phyloP scores from a whole-genome alignment of 1,140 invertebrate genomes.

The Drosophila tristis region DNA sequence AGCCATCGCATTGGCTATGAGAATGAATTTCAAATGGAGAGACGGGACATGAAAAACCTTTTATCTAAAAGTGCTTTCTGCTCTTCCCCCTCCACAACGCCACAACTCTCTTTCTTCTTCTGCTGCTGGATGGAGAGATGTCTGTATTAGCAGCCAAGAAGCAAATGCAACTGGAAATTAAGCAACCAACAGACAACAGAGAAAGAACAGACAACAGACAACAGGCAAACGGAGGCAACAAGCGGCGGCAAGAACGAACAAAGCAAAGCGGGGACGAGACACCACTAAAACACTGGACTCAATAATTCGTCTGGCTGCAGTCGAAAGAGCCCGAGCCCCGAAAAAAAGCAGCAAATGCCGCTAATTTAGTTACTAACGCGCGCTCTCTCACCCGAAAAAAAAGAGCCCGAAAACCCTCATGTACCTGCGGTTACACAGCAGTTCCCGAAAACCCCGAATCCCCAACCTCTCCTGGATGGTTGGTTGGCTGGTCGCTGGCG shows the following conservation, averaged over 20 bases:
- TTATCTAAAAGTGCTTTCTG: constrained; percentile 72
- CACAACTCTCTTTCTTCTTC: not conserved
- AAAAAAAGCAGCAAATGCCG: constrained; percentile 49
- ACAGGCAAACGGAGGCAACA: no score
- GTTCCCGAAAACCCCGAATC: not conserved
- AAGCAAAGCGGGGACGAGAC: constrained; percentile 19
- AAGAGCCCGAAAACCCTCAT: constrained; percentile 47
- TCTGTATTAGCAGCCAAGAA: constrained; percentile 74
- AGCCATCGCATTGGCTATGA: constrained; percentile 42
- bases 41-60: constrained; percentile 75
- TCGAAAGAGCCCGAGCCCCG: not conserved
- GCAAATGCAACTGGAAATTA: constrained; percentile 73
- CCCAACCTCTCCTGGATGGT: not conserved
- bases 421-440: constrained; percentile 68
- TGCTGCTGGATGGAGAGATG: constrained; percentile 43
- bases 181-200: constrained; percentile 47
- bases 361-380: constrained; percentile 78
- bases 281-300: constrained; percentile 33
- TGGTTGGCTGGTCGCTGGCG: not conserved
- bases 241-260: not conserved
- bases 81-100: not conserved
- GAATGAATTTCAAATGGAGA: constrained; percentile 77
- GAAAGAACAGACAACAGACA: constrained; percentile 1
- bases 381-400: constrained; percentile 17
- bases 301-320: constrained; percentile 35